Evolutionary conservation across 2,888 invertebrate species (phyloP).

Genomic region (Crepidodera aurea): DNA sequence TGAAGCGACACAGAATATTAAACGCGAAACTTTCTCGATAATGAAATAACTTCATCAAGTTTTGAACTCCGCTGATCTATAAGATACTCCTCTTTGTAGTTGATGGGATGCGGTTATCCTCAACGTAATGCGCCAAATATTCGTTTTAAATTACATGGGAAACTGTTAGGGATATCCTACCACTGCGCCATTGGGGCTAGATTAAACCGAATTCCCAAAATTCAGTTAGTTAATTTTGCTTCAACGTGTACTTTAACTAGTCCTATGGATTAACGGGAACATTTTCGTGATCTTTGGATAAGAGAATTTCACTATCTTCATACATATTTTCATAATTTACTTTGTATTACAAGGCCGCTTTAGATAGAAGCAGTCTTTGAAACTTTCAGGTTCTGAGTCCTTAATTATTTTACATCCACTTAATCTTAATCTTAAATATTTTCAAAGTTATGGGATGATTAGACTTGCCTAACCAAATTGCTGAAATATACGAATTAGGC

Average conservation of each 20-base stretch:
- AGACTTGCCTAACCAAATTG: too few relatives aligned
- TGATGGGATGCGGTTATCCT: conserved; percentile 40
- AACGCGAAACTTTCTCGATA: conserved; percentile 46
- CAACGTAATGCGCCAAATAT: conserved; percentile 40
- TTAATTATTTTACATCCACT: not conserved
- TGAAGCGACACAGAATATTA: conserved; percentile 46
- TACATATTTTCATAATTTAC: conserved; percentile 13
- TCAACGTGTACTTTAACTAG: conserved; percentile 15
- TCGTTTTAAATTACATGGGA: conserved; percentile 40
- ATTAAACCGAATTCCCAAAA: conserved; percentile 32
- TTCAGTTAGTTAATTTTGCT: conserved; percentile 22
- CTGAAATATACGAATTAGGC: too few relatives aligned
- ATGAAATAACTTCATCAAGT: conserved; percentile 50
- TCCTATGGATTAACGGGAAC: conserved; percentile 14
- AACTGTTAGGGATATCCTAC: conserved; percentile 31
- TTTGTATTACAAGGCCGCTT: not conserved
- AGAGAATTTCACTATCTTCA: conserved; percentile 6
- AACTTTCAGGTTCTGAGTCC: not conserved
- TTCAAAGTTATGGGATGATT: too few relatives aligned
- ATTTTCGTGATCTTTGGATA: conserved; percentile 18
- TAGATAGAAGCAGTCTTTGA: not conserved
- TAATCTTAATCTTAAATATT: too few relatives aligned
- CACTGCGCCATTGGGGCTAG: conserved; percentile 23
- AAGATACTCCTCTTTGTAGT: conserved; percentile 41
- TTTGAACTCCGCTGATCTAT: conserved; percentile 42